These are phyloP conservation scores for Campoplex capitator DNA, from an alignment of 2,888 invertebrate species.

Conservation along the genomic window DNA sequence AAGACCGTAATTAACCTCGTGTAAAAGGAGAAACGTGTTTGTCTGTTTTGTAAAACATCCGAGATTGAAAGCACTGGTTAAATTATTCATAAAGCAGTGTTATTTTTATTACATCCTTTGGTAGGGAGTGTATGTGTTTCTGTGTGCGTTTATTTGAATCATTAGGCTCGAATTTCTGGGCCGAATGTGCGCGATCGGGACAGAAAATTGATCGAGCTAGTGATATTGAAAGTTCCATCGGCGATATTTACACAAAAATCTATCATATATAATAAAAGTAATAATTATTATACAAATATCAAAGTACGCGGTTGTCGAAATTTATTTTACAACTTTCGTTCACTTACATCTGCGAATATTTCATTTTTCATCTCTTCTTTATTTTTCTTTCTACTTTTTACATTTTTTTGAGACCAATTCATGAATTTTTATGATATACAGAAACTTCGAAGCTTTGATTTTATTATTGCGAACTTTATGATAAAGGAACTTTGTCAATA, in stretches of 20 bases:
- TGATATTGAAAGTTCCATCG: conserved; percentile 56
- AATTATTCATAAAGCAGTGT: conserved; percentile 66
- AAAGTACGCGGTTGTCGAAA: conserved; percentile 64
- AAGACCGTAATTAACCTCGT: conserved; percentile 27
- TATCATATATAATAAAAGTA: conserved; percentile 70
- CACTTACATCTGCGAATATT: conserved; percentile 13
- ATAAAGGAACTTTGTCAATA: conserved; percentile 29
- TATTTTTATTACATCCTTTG: conserved; percentile 68
- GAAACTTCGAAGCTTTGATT: conserved; percentile 17
- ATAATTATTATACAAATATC: conserved; percentile 74
- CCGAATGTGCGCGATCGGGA: not conserved
- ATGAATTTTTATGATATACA: not conserved
- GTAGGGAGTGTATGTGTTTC: conserved; percentile 42
- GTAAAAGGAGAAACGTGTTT: conserved; percentile 9
- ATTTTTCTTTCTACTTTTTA: not conserved
- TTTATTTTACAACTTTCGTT: conserved; percentile 52
- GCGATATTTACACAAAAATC: conserved; percentile 72
- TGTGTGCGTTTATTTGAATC: conserved; percentile 27
- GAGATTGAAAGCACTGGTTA: conserved; percentile 58
- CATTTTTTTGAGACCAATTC: conserved; percentile 3
- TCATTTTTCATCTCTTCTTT: not conserved
- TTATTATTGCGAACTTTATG: conserved; percentile 18
- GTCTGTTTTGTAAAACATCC: conserved; percentile 32
- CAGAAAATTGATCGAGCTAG: not conserved
- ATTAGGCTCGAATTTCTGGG: conserved; percentile 5